Conservation (phyloP, 2,113 vertebrate genomes). For the Phyllopteryx taeniolatus region DNA sequence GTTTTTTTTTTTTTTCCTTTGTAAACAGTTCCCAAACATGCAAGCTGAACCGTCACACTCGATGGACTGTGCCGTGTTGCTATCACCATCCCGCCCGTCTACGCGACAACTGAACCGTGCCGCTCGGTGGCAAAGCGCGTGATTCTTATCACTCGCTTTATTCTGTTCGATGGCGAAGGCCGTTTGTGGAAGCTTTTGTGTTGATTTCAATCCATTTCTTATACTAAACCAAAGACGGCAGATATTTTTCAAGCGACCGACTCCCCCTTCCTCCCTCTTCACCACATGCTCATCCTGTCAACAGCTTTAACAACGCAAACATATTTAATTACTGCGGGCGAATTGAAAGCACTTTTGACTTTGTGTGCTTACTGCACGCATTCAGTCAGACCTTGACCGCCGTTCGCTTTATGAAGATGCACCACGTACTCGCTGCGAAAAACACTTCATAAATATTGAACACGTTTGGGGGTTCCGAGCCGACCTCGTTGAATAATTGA, state of each 20-base stretch:
- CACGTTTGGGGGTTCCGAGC: constrained; percentile 47
- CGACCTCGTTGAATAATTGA: constrained; percentile 74
- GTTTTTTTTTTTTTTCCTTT: constrained; percentile 10
- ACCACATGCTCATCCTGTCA: constrained; percentile 51
- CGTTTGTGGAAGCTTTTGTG: constrained; percentile 9
- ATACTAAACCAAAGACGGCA: constrained; percentile 54
- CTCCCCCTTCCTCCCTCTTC: constrained; percentile 29
- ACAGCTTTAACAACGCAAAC: constrained; percentile 29
- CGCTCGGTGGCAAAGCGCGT: neutral
- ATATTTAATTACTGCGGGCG: constrained; percentile 8
- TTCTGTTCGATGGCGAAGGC: neutral
- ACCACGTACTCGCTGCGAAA: constrained; percentile 4
- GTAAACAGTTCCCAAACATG: neutral
- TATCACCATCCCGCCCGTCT: neutral
- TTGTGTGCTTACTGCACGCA: constrained; percentile 1
- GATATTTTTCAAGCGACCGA: constrained; percentile 45
- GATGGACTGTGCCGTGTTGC: neutral
- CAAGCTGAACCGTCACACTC: neutral
- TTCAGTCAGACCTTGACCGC: constrained; percentile 5
- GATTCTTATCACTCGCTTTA: neutral
- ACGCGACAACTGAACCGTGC: neutral
- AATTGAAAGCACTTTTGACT: constrained; percentile 16
- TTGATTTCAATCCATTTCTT: constrained; percentile 16
- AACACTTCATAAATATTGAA: constrained; percentile 68
- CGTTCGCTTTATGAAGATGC: neutral